Evolutionary conservation across 2,113 vertebrate species (phyloP).

Genomic region (Anoura caudifer): DNA sequence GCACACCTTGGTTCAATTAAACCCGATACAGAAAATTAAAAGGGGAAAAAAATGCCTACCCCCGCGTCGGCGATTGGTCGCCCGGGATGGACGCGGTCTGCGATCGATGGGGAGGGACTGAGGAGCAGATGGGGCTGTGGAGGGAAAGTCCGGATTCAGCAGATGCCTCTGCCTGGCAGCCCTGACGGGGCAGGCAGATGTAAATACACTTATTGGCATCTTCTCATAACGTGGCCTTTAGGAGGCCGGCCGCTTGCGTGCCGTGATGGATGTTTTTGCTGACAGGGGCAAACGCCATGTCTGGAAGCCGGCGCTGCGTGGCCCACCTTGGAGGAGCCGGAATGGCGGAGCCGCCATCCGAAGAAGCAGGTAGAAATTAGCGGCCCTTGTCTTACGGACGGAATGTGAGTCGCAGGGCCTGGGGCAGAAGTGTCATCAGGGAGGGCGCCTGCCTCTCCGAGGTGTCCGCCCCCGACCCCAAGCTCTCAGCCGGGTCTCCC

Average conservation of each 20-base stretch:
- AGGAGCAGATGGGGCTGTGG: slow-evolving; percentile 41
- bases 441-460: not conserved
- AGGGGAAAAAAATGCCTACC: slow-evolving; percentile 45
- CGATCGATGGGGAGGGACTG: slow-evolving; percentile 63
- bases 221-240: slow-evolving; percentile 74
- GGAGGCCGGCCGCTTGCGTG: not conserved
- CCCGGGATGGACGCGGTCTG: slow-evolving; percentile 52
- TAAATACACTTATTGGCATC: slow-evolving; percentile 68
- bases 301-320: not conserved
- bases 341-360: accelerated
- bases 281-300: not conserved
- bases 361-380: not conserved
- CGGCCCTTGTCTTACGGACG: not conserved
- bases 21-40: slow-evolving; percentile 78
- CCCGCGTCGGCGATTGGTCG: not conserved
- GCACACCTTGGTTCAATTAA: slow-evolving; percentile 80
- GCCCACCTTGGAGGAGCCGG: not conserved
- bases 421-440: accelerated
- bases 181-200: slow-evolving; percentile 56
- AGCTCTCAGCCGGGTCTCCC: not conserved
- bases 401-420: accelerated
- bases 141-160: slow-evolving; percentile 44
- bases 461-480: not conserved
- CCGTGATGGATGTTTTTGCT: slow-evolving; percentile 72
- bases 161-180: slow-evolving; percentile 32